Conservation (phyloP, 1,140 invertebrate species). For the Drosophila elegans region DNA sequence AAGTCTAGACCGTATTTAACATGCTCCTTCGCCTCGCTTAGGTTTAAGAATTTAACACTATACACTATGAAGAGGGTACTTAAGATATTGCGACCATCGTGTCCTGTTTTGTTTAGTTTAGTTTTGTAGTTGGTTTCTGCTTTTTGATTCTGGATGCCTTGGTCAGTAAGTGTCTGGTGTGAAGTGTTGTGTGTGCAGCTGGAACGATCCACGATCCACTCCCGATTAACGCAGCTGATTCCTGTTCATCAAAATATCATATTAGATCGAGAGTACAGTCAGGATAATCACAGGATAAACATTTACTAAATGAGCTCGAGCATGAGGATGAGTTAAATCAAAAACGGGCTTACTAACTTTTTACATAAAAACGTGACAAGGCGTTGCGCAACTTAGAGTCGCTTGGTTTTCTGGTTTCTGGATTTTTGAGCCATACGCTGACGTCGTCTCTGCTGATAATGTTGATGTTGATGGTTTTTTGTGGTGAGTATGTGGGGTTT, state of each 20-base stretch:
- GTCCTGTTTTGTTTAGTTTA: slow-evolving; percentile 71
- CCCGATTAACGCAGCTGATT: slow-evolving; percentile 76
- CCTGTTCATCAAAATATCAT: slow-evolving; percentile 30
- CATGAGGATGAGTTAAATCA: slow-evolving; percentile 21
- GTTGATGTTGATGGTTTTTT: slow-evolving; percentile 44
- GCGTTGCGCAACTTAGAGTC: slow-evolving; percentile 77
- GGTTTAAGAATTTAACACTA: slow-evolving; percentile 71
- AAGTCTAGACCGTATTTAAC: slow-evolving; percentile 72
- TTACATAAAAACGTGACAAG: slow-evolving; percentile 77
- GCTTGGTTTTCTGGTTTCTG: slow-evolving; percentile 52
- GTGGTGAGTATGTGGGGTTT: slow-evolving; percentile 31
- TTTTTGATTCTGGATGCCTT: slow-evolving; percentile 67
- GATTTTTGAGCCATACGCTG: slow-evolving; percentile 30
- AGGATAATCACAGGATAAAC: not conserved
- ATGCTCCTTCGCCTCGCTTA: slow-evolving; percentile 46
- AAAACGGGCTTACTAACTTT: slow-evolving; percentile 67
- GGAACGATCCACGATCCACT: slow-evolving; percentile 19
- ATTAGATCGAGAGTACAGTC: not conserved
- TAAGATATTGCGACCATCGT: slow-evolving; percentile 81
- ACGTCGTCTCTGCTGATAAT: slow-evolving; percentile 44
- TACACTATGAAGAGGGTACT: slow-evolving; percentile 79
- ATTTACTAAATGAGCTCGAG: slow-evolving; percentile 18
- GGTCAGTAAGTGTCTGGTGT: slow-evolving; percentile 44
- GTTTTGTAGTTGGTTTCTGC: slow-evolving; percentile 62
- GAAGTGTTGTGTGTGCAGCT: slow-evolving; percentile 35